Evolutionary conservation across 2,888 invertebrate genomes (phyloP), one percentile per base, ranked within the genome.

Genomic region (Agonopterix alstromeriana): DNA sequence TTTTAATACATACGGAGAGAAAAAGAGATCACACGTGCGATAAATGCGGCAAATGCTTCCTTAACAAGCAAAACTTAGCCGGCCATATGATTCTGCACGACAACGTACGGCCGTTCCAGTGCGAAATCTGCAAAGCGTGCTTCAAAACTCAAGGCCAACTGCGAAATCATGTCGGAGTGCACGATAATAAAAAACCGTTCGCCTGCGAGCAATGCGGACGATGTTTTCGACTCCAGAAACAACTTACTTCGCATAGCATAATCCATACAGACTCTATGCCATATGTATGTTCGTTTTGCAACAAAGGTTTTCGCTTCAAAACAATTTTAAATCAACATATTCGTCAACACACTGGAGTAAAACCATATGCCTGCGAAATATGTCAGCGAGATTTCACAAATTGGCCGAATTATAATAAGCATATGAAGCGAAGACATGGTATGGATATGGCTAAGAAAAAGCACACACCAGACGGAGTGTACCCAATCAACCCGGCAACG

Each of bases 201-300:
- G 78, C 84, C 0, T 89, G 89, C 48, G 87, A 89, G 36, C 77
- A 82, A 45, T 89, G 89, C 9, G 87, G 85, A 0, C 57, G 83
- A 0, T 80, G 82, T 51, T 89, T 88, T 47, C 82, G 94, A 7
- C 91, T 94, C 53, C 91, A 93, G 47, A 93, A 94, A 38, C 94
- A 94, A 10, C 76, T 95, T 46, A 91, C 92, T 46, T 93, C 94
- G 10, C 95, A 95, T 66, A 92, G 92, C 64, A 90, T 94, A 36
- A 93, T 94, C 10, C 95, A 95, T 57, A 94, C 94, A 0, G 95
- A 94, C 7, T 92, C 92, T 0, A 93, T 94, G 93, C 94, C 94
- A 0, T 92, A 91, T 61, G 85, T 90, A 4, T 94, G 94, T 61
- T 90, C 91, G 56, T 92, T 90, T 65, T 94, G 94, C 60, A 91